Percentiles rank a stretch among this genome's conserved stretches.
phyloP scores from a whole-genome alignment of 2,888 invertebrate species.

The Palloptera scutellata region DNA sequence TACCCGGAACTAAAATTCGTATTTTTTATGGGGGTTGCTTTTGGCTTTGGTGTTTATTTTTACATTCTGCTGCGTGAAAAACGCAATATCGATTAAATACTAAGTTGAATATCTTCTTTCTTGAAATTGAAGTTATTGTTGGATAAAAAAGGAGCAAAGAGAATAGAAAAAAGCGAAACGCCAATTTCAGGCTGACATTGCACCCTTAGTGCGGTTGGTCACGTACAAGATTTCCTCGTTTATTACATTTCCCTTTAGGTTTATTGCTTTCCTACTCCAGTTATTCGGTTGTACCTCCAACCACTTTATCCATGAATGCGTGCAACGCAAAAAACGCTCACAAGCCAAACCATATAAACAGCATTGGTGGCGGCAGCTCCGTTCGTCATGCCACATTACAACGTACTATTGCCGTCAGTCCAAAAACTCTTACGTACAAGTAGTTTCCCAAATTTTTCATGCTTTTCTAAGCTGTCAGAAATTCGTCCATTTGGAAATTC shows the following conservation, averaged over 20 bases:
- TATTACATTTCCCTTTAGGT: constrained; percentile 63
- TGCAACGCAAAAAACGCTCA: constrained; percentile 15
- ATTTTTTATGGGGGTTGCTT: constrained; percentile 20
- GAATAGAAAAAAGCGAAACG: constrained; percentile 8
- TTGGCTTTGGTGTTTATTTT: constrained; percentile 28
- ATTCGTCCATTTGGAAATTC: constrained; percentile 47
- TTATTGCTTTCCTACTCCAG: constrained; percentile 53
- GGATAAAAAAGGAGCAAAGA: constrained; percentile 17
- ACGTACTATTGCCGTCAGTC: constrained; percentile 5
- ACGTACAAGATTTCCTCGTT: constrained; percentile 63
- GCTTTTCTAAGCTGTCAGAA: constrained; percentile 53
- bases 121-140: constrained; percentile 37
- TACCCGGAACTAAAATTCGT: not conserved
- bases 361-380: not conserved
- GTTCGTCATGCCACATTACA: constrained; percentile 19
- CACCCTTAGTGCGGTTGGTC: constrained; percentile 56
- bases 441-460: constrained; percentile 49
- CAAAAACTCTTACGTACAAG: constrained; percentile 14
- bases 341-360: not conserved
- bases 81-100: constrained; percentile 42
- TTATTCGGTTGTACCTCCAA: constrained; percentile 17
- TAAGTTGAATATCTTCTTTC: constrained; percentile 22
- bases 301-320: constrained; percentile 23
- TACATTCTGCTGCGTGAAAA: constrained; percentile 41
- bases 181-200: constrained; percentile 22